Conservation (phyloP, 2,797 vertebrate genomes). For the Streptopelia turtur region DNA sequence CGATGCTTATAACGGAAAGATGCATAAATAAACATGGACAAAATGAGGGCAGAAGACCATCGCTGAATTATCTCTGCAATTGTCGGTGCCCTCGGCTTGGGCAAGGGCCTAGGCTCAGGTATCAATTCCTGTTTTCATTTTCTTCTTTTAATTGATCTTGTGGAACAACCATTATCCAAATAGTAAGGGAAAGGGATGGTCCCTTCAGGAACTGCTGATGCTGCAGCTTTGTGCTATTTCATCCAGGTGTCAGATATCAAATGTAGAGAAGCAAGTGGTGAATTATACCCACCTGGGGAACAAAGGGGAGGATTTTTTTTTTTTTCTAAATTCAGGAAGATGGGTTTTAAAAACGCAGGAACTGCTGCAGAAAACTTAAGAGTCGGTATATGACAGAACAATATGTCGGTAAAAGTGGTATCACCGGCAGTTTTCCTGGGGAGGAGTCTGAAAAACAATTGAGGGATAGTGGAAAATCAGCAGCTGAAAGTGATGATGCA, state of each 20-base stretch:
- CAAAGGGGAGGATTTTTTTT: neutral
- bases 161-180: constrained; percentile 28
- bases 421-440: neutral
- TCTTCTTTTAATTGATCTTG: constrained; percentile 45
- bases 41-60: constrained; percentile 45
- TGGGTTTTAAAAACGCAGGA: neutral
- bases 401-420: neutral
- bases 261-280: neutral
- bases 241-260: constrained; percentile 15
- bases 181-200: constrained; percentile 13
- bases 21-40: constrained; percentile 63
- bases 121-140: constrained; percentile 57
- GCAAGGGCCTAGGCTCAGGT: constrained; percentile 2
- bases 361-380: neutral
- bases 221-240: constrained; percentile 22
- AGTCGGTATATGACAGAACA: neutral
- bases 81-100: constrained; percentile 12
- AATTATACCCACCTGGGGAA: constrained; percentile 32
- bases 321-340: neutral
- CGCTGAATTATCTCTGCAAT: constrained; percentile 45
- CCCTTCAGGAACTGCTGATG: constrained; percentile 24
- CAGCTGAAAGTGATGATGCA: neutral
- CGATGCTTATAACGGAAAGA: constrained; percentile 30
- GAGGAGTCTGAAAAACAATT: neutral
- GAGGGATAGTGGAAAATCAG: neutral